phyloP scores from a whole-genome alignment of 1,140 invertebrate genomes.

The Heterodera carotae region DNA sequence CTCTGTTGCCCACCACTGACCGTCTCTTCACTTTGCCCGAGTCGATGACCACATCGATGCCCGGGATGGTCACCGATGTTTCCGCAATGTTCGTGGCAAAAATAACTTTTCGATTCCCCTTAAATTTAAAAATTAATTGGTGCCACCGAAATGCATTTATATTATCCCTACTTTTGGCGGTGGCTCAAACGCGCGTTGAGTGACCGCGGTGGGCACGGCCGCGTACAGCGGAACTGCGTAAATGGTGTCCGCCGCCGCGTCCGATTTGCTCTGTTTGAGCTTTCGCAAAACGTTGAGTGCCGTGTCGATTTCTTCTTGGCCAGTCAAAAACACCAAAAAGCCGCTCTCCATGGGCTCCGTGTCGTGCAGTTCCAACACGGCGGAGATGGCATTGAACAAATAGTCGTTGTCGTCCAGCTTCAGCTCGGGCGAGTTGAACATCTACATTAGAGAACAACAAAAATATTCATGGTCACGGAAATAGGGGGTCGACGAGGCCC shows the following conservation, averaged over 20 bases:
- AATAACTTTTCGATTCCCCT: slow-evolving; percentile 81
- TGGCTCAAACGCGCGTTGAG: slow-evolving; percentile 28
- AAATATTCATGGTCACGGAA: not conserved
- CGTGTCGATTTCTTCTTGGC: slow-evolving; percentile 96
- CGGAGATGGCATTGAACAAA: slow-evolving; percentile 36
- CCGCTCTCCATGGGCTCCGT: slow-evolving; percentile 72
- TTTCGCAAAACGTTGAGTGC: slow-evolving; percentile 69
- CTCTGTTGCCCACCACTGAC: slow-evolving; percentile 44
- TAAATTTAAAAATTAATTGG: not conserved
- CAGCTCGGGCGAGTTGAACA: slow-evolving; percentile 11
- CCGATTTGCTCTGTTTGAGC: slow-evolving; percentile 14
- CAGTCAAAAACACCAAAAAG: slow-evolving; percentile 94
- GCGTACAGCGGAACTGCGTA: slow-evolving; percentile 81
- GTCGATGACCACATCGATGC: slow-evolving; percentile 91
- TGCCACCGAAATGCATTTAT: no score
- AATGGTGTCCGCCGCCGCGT: slow-evolving; percentile 63
- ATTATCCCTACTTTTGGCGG: slow-evolving; percentile 10
- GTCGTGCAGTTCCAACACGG: slow-evolving; percentile 79
- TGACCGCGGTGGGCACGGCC: slow-evolving; percentile 68
- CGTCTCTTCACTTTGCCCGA: slow-evolving; percentile 85
- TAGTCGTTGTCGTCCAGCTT: slow-evolving; percentile 66
- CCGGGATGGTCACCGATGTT: slow-evolving; percentile 90
- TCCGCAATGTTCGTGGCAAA: slow-evolving; percentile 97
- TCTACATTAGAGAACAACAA: slow-evolving; percentile 12
- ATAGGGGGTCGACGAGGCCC: no score